Percentiles rank a stretch among this genome's conserved stretches.
phyloP scores from a whole-genome alignment of 1,140 invertebrate genomes.

The Calycopis cecrops region DNA sequence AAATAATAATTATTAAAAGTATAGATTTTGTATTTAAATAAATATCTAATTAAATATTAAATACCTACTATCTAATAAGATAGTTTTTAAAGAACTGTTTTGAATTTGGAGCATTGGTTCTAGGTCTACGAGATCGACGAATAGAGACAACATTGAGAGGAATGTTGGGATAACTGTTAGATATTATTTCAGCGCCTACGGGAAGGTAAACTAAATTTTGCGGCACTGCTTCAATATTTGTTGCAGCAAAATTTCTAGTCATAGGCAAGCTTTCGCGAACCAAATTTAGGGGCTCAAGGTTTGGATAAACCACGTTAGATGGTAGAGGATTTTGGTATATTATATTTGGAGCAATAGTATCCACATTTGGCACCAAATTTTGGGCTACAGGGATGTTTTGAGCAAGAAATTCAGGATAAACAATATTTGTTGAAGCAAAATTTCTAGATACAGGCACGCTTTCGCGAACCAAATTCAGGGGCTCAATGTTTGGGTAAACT shows the following conservation, averaged over 20 bases:
- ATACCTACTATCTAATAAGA: too few relatives aligned
- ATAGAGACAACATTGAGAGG: too few relatives aligned
- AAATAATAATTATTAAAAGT: too few relatives aligned
- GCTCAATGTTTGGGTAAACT: background rate
- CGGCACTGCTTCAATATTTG: background rate
- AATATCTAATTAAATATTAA: too few relatives aligned
- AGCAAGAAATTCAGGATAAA: too few relatives aligned
- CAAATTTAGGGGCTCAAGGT: background rate
- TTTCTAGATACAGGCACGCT: background rate
- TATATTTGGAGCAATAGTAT: background rate
- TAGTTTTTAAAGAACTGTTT: too few relatives aligned
- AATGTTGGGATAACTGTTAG: too few relatives aligned
- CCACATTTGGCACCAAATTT: background rate
- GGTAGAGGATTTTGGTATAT: slow-evolving; percentile 3
- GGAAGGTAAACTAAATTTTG: background rate
- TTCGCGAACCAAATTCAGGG: background rate
- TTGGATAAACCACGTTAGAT: background rate
- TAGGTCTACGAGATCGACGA: too few relatives aligned
- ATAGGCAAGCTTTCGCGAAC: background rate
- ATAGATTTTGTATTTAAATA: too few relatives aligned
- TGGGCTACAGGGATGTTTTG: too few relatives aligned
- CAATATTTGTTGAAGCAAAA: background rate
- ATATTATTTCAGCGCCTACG: too few relatives aligned
- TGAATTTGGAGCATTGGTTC: too few relatives aligned
- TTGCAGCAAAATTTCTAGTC: background rate